These are phyloP conservation scores for Colletes latitarsis DNA, from an alignment of 1,140 invertebrate species.

Conservation along the genomic window DNA sequence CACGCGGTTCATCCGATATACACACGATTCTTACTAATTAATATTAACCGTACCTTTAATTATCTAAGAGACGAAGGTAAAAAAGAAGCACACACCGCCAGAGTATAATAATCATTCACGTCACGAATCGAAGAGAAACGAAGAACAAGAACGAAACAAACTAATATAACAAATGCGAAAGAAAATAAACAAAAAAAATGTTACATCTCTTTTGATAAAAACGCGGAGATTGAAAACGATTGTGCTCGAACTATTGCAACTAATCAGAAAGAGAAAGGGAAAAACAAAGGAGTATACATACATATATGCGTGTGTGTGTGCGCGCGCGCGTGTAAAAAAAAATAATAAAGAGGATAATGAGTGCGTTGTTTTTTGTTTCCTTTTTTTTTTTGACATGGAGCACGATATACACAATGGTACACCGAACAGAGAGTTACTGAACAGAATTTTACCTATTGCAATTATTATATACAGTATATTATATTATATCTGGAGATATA, in stretches of 20 bases:
- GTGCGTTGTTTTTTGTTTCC: slow-evolving; percentile 5
- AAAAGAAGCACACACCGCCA: slow-evolving; percentile 42
- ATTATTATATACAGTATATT: slow-evolving; percentile 63
- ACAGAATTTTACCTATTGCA: slow-evolving; percentile 73
- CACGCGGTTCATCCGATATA: slow-evolving; percentile 37
- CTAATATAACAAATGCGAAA: not conserved
- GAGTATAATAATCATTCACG: slow-evolving; percentile 28
- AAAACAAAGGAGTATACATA: not conserved
- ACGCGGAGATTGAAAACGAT: not conserved
- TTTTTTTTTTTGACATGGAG: slow-evolving; percentile 7
- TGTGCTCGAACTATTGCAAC: not conserved
- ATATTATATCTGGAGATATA: not conserved
- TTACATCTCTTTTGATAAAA: slow-evolving; percentile 42
- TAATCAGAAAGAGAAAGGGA: not conserved
- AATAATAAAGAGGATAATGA: slow-evolving; percentile 9
- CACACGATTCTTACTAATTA: slow-evolving; percentile 49
- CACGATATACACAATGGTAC: slow-evolving; percentile 35
- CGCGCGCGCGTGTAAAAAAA: too few species aligned
- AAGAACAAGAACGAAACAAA: slow-evolving; percentile 4
- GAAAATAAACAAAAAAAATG: not conserved
- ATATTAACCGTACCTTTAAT: slow-evolving; percentile 51
- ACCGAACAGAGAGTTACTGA: slow-evolving; percentile 61
- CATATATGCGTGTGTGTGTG: not conserved
- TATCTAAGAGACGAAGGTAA: slow-evolving; percentile 52
- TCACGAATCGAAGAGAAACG: slow-evolving; percentile 1